These are phyloP conservation scores for Bovichtus diacanthus DNA, from an alignment of 2,797 vertebrate species.

Conservation along the genomic window DNA sequence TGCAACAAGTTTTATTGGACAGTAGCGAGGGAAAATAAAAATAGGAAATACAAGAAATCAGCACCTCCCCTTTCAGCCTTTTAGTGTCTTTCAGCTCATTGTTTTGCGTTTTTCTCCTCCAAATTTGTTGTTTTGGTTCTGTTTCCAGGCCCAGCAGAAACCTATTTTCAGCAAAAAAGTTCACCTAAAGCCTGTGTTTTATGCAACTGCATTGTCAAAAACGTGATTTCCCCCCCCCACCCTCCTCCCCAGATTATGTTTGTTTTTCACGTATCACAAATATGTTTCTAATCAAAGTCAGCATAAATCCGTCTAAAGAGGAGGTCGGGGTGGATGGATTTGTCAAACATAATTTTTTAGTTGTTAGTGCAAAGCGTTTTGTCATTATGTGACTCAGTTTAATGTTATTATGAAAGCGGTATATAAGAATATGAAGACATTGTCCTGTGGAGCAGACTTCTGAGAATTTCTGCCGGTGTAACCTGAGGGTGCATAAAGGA, in stretches of 20 bases:
- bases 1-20: background rate
- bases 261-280: no score
- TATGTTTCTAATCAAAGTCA: no score
- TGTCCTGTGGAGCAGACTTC: background rate
- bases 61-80: background rate
- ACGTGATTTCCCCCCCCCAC: no score
- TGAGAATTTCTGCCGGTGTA: slow-evolving; percentile 14
- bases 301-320: no score
- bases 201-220: no score
- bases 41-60: background rate
- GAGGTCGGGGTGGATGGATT: no score
- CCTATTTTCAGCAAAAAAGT: background rate
- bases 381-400: background rate
- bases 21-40: background rate
- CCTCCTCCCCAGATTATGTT: no score
- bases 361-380: background rate
- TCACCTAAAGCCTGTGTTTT: no score
- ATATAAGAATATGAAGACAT: background rate
- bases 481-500: slow-evolving; percentile 38
- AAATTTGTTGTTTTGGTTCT: background rate
- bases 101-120: background rate
- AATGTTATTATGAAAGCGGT: background rate
- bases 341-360: no score
- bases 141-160: background rate
- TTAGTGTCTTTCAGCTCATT: background rate